These are phyloP conservation scores for Andrena cerasifolii DNA, from an alignment of 1,140 invertebrate genomes.

Conservation along the genomic window DNA sequence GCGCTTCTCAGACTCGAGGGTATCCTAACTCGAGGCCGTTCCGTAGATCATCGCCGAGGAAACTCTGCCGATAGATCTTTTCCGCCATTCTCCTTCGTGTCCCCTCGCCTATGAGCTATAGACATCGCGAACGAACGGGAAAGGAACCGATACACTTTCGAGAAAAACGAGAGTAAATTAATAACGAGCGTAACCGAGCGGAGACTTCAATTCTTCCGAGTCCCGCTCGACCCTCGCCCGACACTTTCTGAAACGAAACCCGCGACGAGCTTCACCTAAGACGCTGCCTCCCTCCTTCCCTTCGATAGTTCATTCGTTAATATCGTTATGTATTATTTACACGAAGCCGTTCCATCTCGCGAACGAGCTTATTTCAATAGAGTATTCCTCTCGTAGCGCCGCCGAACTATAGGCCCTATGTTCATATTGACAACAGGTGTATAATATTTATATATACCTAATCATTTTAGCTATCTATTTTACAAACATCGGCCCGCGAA, in stretches of 20 bases:
- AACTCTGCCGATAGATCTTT: neutral
- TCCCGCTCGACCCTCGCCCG: constrained; percentile 1
- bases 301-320: constrained; percentile 26
- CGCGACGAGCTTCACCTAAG: constrained; percentile 35
- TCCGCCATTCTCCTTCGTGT: too few relatives aligned
- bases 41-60: constrained; percentile 37
- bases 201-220: constrained; percentile 21
- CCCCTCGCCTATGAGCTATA: constrained; percentile 24
- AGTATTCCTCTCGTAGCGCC: constrained; percentile 73
- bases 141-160: constrained; percentile 22
- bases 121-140: constrained; percentile 13
- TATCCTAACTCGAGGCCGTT: too few relatives aligned
- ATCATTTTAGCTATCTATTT: constrained; percentile 78
- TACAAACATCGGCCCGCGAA: constrained; percentile 70
- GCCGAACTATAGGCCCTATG: constrained; percentile 75
- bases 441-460: constrained; percentile 71
- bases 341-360: constrained; percentile 64
- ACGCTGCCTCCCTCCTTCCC: constrained; percentile 22
- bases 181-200: constrained; percentile 44
- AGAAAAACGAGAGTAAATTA: constrained; percentile 26
- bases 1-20: constrained; percentile 33
- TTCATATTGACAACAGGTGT: constrained; percentile 80
- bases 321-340: constrained; percentile 72
- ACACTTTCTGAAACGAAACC: constrained; percentile 2
- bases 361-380: constrained; percentile 74